Evolutionary conservation across 2,113 vertebrate genomes (phyloP), one percentile per base, ranked within the genome.

Genomic region (Asarcornis scutulata): DNA sequence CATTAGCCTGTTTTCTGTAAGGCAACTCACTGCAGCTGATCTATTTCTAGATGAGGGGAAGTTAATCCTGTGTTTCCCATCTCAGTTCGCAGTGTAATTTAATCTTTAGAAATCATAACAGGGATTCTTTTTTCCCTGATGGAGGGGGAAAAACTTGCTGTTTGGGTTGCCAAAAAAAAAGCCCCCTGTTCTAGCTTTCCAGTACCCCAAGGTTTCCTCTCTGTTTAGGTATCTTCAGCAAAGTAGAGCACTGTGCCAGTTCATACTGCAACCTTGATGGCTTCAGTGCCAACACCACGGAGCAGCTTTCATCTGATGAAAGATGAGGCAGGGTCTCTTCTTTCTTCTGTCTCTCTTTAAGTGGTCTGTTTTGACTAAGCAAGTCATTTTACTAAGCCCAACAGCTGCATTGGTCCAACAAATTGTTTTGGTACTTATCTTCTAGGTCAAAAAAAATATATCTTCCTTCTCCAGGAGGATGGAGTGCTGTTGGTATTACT

Each of bases 41-140:
- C 60, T 40, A 2, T 75, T 91, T 85, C 34, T 42, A 50, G 32
- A 38, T 31, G 66, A 3, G 36, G 62, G n/a, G 17, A 59, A 42
- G 36, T 72, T 77, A 92, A 44, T 76, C 18, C 59, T 86, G 1
- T 1, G 6, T 46, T 88, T 71, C 46, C n/a, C 50, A 75, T 75
- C 48, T 84, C 44, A 13, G 1, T 6, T 92, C 25, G 8, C 26
- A 60, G 60, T 22, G 1, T 3, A 82, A 48, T 6, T 63, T 67
- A 34, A 0, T 56, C 23, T 71, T 55, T 32, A 72, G 66, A 32
- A 23, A 62, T 44, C 1, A 0, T 29, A 23, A 17, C 1, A 0
- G 31, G 59, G 25, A 42, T 74, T 38, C 59, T 59, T n/a, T 13
- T 29, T 18, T 27, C 2, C 3, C 1, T 17, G 12, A 0, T 3